Percentiles rank a stretch among this genome's conserved stretches.
phyloP scores from a whole-genome alignment of 2,888 invertebrate genomes.

The Agrochola macilenta region DNA sequence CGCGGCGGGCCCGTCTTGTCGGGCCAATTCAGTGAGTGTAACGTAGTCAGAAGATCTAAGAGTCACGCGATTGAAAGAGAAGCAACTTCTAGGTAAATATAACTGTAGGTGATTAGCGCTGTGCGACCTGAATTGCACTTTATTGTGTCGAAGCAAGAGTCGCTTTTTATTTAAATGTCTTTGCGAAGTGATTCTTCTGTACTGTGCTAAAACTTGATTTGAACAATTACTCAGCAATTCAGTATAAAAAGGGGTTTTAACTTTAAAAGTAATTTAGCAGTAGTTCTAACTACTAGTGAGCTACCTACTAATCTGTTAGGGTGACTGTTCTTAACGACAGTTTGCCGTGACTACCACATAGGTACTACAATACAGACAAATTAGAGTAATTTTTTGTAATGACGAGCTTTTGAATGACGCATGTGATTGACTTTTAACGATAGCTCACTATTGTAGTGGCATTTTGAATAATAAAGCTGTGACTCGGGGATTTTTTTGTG shows the following conservation, averaged over 20 bases:
- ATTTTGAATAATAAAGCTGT: slow-evolving; percentile 2
- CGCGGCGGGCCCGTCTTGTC: too few relatives aligned
- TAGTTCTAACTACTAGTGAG: background rate
- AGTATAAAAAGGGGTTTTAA: background rate
- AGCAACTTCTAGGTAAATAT: too few relatives aligned
- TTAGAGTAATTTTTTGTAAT: slow-evolving; percentile 28
- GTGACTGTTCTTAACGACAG: slow-evolving; percentile 28
- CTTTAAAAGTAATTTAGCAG: background rate
- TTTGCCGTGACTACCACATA: slow-evolving; percentile 30
- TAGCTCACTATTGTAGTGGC: background rate
- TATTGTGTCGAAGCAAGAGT: too few relatives aligned
- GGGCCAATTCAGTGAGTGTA: too few relatives aligned
- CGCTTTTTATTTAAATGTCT: too few relatives aligned
- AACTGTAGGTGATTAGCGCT: too few relatives aligned
- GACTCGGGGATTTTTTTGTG: slow-evolving; percentile 31
- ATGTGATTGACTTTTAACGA: slow-evolving; percentile 40
- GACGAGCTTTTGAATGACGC: background rate
- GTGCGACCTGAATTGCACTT: too few relatives aligned
- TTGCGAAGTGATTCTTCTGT: too few relatives aligned
- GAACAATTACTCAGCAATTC: background rate
- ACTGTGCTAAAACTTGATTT: background rate
- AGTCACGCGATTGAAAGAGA: too few relatives aligned
- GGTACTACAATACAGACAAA: too few relatives aligned
- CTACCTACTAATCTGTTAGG: background rate
- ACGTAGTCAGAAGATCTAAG: too few relatives aligned